These are phyloP conservation scores for Nomada ferruginata DNA, from an alignment of 2,888 invertebrate genomes.

Conservation along the genomic window DNA sequence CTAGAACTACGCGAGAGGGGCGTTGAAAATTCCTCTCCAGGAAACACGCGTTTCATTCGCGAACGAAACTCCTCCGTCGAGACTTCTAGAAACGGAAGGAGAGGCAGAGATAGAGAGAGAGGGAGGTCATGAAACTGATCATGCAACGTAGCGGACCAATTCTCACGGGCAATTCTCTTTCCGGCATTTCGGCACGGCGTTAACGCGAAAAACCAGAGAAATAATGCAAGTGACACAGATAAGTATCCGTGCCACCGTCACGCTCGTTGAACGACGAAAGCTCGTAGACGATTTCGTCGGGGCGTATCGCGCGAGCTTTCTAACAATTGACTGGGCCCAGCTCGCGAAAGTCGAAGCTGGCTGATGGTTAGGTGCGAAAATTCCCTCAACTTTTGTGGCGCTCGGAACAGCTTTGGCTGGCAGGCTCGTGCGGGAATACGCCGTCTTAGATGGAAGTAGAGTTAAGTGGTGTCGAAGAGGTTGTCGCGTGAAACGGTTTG, in stretches of 20 bases:
- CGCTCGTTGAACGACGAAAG: conserved; percentile 23
- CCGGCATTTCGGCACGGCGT: conserved; percentile 5
- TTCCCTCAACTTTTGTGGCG: conserved; percentile 16
- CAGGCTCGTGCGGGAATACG: conserved; percentile 6
- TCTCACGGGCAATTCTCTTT: conserved; percentile 23
- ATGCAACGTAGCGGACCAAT: conserved; percentile 19
- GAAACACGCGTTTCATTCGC: conserved; percentile 4
- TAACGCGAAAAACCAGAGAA: conserved; percentile 29
- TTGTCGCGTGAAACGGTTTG: conserved; percentile 1
- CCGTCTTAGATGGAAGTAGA: conserved; percentile 4
- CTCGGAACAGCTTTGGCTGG: conserved; percentile 1
- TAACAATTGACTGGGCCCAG: conserved; percentile 11
- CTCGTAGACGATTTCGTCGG: conserved; percentile 19
- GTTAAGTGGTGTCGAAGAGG: conserved; percentile 12
- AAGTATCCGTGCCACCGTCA: conserved; percentile 37
- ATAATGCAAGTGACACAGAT: conserved; percentile 13
- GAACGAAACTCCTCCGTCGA: conserved; percentile 10
- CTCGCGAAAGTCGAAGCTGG: background rate
- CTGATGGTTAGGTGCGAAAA: conserved; percentile 12
- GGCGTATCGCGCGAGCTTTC: conserved; percentile 27
- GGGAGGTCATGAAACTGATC: conserved; percentile 21
- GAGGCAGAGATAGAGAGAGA: background rate
- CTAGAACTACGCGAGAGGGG: background rate
- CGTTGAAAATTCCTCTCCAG: conserved; percentile 16
- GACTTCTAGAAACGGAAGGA: background rate